These are phyloP conservation scores for Himantopus leucocephalus DNA, from an alignment of 2,113 vertebrate species.

Conservation along the genomic window DNA sequence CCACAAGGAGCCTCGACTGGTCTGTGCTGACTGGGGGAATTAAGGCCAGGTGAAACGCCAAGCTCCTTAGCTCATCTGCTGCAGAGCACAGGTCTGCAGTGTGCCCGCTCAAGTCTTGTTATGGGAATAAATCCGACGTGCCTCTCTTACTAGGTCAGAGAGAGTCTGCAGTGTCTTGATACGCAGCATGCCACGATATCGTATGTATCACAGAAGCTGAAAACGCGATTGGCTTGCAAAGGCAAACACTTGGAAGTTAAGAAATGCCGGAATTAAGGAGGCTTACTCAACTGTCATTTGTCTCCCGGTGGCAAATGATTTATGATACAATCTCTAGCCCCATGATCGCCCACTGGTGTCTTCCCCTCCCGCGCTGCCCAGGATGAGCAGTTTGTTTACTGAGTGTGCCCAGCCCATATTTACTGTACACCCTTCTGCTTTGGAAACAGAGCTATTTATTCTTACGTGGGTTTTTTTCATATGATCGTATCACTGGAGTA, in stretches of 20 bases:
- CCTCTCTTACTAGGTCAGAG: constrained; percentile 21
- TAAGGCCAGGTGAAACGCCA: constrained; percentile 26
- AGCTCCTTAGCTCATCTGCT: constrained; percentile 33
- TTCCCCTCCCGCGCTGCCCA: background rate
- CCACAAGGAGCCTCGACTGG: background rate
- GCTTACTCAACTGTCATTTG: background rate
- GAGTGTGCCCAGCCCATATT: background rate
- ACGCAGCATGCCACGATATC: background rate
- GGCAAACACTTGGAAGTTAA: background rate
- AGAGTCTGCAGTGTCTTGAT: background rate
- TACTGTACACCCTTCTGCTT: background rate
- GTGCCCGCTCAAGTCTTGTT: background rate
- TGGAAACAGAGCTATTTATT: background rate
- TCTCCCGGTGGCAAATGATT: background rate
- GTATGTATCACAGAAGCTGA: background rate
- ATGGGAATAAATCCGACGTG: background rate
- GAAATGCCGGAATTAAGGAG: constrained; percentile 6
- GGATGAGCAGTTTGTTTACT: constrained; percentile 9
- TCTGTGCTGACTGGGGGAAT: background rate
- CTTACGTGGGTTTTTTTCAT: background rate
- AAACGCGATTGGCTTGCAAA: background rate
- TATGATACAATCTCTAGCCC: background rate
- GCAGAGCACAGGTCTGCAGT: background rate
- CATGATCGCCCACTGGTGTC: background rate
- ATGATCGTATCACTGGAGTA: background rate